These are phyloP conservation scores for Electrona antarctica DNA, from an alignment of 2,113 vertebrate species.

Conservation along the genomic window DNA sequence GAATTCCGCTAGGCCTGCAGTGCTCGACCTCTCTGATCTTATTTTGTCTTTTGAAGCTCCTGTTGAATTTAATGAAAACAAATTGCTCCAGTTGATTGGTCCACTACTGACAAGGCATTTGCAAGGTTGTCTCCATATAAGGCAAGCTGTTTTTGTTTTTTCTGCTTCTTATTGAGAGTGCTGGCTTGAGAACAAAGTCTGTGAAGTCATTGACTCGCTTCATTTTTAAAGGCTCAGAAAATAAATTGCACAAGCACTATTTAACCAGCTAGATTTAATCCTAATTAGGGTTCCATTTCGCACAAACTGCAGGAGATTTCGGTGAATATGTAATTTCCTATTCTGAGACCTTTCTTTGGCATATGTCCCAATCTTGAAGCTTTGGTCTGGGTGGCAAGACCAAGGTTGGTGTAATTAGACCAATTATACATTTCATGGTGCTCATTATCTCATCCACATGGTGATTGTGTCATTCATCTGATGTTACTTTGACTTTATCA, in stretches of 20 bases:
- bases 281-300: no score
- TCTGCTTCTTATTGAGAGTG: constrained; percentile 82
- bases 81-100: constrained; percentile 29
- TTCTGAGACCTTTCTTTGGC: no score
- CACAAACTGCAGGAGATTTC: no score
- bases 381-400: no score
- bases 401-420: no score
- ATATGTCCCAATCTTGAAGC: no score
- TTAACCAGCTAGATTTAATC: neutral
- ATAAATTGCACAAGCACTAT: constrained; percentile 4
- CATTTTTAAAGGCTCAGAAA: constrained; percentile 70
- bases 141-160: constrained; percentile 84
- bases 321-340: no score
- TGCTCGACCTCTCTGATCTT: constrained; percentile 24
- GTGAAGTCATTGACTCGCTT: constrained; percentile 83
- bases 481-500: no score
- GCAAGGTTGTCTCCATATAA: constrained; percentile 88
- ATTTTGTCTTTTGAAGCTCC: constrained; percentile 36
- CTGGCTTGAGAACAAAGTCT: constrained; percentile 84
- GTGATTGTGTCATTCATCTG: no score
- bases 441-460: no score
- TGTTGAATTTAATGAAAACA: constrained; percentile 26
- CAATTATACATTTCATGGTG: no score
- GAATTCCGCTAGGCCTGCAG: constrained; percentile 10
- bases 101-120: constrained; percentile 53